Evolutionary conservation across 2,888 invertebrate species (phyloP), one percentile per base, ranked within the genome.

Genomic region (Stenodera caucasica): DNA sequence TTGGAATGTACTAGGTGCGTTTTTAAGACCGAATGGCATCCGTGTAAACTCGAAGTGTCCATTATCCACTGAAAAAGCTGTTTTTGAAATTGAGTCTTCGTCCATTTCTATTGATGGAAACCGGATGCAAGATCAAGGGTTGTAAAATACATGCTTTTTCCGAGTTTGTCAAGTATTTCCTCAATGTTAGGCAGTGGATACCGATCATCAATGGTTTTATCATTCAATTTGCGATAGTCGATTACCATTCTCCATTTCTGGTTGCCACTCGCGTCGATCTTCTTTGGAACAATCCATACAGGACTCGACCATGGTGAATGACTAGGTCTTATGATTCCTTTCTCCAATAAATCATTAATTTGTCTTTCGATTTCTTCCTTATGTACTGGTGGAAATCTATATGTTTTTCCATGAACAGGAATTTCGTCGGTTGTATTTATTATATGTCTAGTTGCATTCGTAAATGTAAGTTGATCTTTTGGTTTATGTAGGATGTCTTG

Each of bases 161-260:
- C 75, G 26, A 76, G 52, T 58, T 74, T 70, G 49, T 76, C 74
- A 18, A 77, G 57, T 5, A 77, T 67, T n/a, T 77, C 74, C 1
- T 66, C 61, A 8, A 77, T 73, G 40, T 74, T 71, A 63, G 68
- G 74, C 23, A 76, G 57, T 1, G 71, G 73, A 26, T 73, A 76
- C 63, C 62, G 67, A 55, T 77, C 74, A 18, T 68, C 66, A 2
- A 33, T 33, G 12, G 33, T n/a, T 33, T 33, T 12, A 8, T 33
- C 33, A 33, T n/a, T 33, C 3, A 33, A 33, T 12, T 33, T 33
- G 2, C 33, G 12, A 33, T 33, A 33, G n/a, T 33, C n/a, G 2
- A 33, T 33, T 4, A 33, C 33, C 3, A 33, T 33, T 33, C n/a
- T 1, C 11, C n/a, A 33, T 54, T 29, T 51, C 29, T 32, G 15